Evolutionary conservation across 2,797 vertebrate genomes (phyloP).

Genomic region (Craterocephalus amniculus): DNA sequence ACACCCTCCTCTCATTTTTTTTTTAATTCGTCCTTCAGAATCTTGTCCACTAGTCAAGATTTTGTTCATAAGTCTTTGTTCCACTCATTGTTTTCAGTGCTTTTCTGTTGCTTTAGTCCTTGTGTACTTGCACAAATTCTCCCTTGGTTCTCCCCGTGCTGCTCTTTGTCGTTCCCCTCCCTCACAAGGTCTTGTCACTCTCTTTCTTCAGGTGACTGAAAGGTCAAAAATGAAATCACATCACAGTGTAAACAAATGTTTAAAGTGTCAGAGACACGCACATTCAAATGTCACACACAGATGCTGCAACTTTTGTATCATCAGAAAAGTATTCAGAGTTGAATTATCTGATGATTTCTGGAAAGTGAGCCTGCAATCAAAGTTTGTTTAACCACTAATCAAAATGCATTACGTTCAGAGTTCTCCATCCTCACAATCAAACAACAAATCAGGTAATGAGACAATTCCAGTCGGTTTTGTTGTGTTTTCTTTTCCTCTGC

Average conservation of each 20-base stretch:
- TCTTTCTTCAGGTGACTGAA: conserved; percentile 98
- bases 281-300: not conserved
- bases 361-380: conserved; percentile 5
- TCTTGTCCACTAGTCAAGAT: conserved; percentile 52
- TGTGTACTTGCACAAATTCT: conserved; percentile 57
- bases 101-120: conserved; percentile 51
- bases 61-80: conserved; percentile 46
- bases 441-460: not conserved
- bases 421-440: conserved; percentile 4
- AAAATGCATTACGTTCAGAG: conserved; percentile 2
- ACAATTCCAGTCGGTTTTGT: conserved; percentile 13
- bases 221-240: conserved; percentile 41
- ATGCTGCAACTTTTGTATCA: not conserved
- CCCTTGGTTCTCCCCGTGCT: conserved; percentile 59
- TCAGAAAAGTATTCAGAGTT: not conserved
- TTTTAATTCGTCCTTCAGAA: conserved; percentile 51
- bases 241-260: conserved; percentile 21
- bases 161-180: conserved; percentile 72
- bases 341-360: not conserved
- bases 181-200: conserved; percentile 98
- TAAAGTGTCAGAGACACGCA: not conserved
- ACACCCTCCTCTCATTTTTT: conserved; percentile 36
- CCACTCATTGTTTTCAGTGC: conserved; percentile 65
- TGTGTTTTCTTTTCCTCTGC: not conserved
- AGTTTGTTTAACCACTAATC: conserved; percentile 4